Evolutionary conservation across 2,113 vertebrate species (phyloP).

Genomic region (Eonycteris spelaea): DNA sequence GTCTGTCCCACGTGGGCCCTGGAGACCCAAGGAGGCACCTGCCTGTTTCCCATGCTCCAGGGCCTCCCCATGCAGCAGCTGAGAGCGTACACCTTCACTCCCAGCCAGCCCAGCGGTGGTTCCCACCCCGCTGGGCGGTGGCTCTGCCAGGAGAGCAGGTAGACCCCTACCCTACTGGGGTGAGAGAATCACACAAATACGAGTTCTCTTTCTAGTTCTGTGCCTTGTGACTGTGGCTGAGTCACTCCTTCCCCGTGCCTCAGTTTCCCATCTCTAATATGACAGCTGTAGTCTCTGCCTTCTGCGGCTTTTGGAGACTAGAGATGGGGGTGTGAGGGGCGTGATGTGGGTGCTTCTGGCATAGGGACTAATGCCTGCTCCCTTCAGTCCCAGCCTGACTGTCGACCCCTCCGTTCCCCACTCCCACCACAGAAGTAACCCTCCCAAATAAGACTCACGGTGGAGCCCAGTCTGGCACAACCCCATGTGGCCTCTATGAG

Average conservation of each 20-base stretch:
- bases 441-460: neutral
- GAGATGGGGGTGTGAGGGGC: neutral
- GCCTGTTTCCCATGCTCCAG: fast-evolving
- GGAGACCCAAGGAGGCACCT: neutral
- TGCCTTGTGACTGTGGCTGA: neutral
- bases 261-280: neutral
- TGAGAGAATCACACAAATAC: neutral
- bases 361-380: neutral
- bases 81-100: neutral
- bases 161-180: neutral
- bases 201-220: neutral
- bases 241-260: neutral
- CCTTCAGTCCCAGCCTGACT: neutral
- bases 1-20: neutral
- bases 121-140: neutral
- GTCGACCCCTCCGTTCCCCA: too few relatives aligned
- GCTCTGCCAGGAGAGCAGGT: neutral
- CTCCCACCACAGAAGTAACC: neutral
- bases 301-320: neutral
- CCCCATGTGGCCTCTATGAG: neutral
- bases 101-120: fast-evolving
- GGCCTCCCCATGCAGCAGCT: too few relatives aligned
- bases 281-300: neutral
- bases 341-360: neutral
- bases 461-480: neutral